Base-by-base conservation (phyloP, 2,113 vertebrate genomes). In the Callaeas wilsoni region DNA sequence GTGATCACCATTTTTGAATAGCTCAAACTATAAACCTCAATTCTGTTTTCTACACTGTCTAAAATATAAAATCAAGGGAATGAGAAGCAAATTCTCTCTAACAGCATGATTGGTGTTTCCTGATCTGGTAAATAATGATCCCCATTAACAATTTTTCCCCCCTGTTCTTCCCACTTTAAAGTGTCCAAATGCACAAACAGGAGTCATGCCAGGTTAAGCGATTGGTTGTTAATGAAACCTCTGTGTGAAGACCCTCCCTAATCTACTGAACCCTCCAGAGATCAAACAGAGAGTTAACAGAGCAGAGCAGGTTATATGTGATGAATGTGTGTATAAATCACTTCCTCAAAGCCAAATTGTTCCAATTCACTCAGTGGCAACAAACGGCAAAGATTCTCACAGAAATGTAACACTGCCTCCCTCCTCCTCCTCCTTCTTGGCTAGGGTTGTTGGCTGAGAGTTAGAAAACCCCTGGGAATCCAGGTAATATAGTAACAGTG, bases 231-330 rank as follows among this genome's bases (percentile, higher is more conserved):
- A 92, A 89, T 76, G 85, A 96, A 97, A 97, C 86, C 67, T 90
- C 68, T 1, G 9, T 59, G 76, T 87, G 94, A 86, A 92, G 86
- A 97, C 91, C 89, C 65, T 76, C 91, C 78, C 93, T 93, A 89
- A 96, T 94, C 96, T 92, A 65, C 96, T 96, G 89, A 92, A 94
- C 82, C 78, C 84, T 97, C 90, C 59, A 46, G 96, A 97, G 97
- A 98, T 98, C 98, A 98, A 98, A 97, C 80, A 75, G 89, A 88
- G 80, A 93, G 82, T 87, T 96, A 97, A 94, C 96, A 97, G 96
- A 96, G 93, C 96, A 97, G 78, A 94, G 95, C 89, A 94, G 95
- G 63, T 92, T 90, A 56, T 76, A 64, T 25, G 76, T 94, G 93
- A 95, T 92, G 89, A 87, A 95, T 63, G 50, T 32, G 41, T 30